Base-by-base conservation (phyloP, 2,888 invertebrate species). In the Drosophila colorata region DNA sequence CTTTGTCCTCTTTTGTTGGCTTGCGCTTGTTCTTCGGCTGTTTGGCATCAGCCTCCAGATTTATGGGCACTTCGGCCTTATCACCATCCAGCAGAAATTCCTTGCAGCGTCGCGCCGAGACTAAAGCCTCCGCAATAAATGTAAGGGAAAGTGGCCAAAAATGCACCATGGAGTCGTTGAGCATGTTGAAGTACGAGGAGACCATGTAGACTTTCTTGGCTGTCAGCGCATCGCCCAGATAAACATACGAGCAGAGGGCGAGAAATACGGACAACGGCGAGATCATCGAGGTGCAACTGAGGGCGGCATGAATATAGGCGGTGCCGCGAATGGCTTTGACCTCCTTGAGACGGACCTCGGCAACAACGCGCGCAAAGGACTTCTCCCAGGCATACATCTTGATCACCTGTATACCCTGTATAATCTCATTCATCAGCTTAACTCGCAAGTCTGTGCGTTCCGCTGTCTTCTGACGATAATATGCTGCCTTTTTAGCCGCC, bases 331-430 rank as follows among this genome's bases (percentile, higher is more conserved):
- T 95, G 0, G 95, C 94, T 63, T 93, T 93, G 90, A 96, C 94
- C 92, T 96, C 96, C 90, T 95, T 95, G 73, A 95, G 94, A 80
- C 98, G 93, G 0, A 97, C 95, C 37, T 94, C 93, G 6, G 95
- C 95, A 7, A 98, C 95, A 33, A 97, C 93, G 38, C 93, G 93
- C 0, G 95, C 95, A 89, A 97, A 97, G 0, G 96, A 96, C 38
- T 94, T 94, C 91, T 97, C 97, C 95, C 97, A 97, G 0, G 96
- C 96, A 88, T 97, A 97, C 97, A 97, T 97, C 91, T 97, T 97
- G 74, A 97, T 96, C 0, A 97, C 96, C 68, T 96, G 95, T 80
- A 97, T 96, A 2, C 96, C 97, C 60, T 95, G 95, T 35, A 97
- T 95, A 0, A 97, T 95, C 90, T 97, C 98, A 90, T 96, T 97